These are phyloP conservation scores for Holothuria leucospilota DNA, from an alignment of 53 echinoderm and acorn worm species.

Conservation along the genomic window DNA sequence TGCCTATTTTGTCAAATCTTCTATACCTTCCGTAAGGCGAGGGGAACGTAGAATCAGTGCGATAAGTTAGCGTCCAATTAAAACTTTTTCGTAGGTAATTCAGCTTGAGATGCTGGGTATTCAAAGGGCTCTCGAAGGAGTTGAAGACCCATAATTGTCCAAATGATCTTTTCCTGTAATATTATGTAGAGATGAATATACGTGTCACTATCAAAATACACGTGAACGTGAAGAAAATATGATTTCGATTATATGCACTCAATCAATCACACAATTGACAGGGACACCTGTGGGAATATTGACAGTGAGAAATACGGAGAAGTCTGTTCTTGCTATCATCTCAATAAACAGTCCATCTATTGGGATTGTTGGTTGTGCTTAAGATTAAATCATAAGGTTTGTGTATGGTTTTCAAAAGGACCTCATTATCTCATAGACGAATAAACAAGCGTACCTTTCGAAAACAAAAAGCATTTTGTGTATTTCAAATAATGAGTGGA, in stretches of 20 bases:
- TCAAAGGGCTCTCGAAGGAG: conserved; percentile 7
- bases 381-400: too few relatives aligned
- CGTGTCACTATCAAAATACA: not conserved
- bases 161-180: not conserved
- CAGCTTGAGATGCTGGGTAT: not conserved
- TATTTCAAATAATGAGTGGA: too few relatives aligned
- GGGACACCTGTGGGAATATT: too few relatives aligned
- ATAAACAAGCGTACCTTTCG: too few relatives aligned
- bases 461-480: too few relatives aligned
- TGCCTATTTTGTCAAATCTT: not conserved
- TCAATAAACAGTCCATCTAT: too few relatives aligned
- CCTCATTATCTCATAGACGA: too few relatives aligned
- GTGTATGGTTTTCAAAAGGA: too few relatives aligned
- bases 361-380: too few relatives aligned
- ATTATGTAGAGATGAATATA: not conserved
- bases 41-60: conserved; percentile 1
- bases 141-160: conserved; percentile 19
- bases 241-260: not conserved
- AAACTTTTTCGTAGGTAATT: not conserved
- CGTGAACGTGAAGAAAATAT: not conserved
- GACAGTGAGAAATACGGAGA: too few relatives aligned
- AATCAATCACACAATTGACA: not conserved
- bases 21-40: conserved; percentile 13
- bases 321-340: too few relatives aligned
- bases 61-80: conserved; percentile 21